Evolutionary conservation across 2,797 vertebrate species (phyloP).

Genomic region (Cyclopterus lumpus): DNA sequence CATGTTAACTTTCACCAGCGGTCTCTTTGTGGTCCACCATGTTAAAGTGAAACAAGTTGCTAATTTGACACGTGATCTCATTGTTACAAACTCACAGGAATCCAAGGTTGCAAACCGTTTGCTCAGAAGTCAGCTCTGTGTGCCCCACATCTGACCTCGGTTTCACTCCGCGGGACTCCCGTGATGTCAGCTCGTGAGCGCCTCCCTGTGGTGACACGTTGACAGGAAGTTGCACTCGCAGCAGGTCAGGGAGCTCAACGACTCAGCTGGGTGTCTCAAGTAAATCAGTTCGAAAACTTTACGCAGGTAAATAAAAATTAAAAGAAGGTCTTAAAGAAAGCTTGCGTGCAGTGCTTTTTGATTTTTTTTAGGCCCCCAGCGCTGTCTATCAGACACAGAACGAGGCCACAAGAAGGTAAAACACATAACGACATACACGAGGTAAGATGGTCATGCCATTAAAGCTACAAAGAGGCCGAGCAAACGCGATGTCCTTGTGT

Average conservation of each 20-base stretch:
- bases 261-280: fast-evolving
- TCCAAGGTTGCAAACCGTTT: not conserved
- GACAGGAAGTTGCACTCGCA: not conserved
- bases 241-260: not conserved
- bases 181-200: constrained; percentile 29
- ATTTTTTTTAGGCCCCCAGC: not conserved
- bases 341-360: fast-evolving
- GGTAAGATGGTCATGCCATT: not conserved
- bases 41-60: not conserved
- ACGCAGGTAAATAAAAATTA: not conserved
- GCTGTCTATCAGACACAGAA: not conserved
- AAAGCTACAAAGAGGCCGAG: not conserved
- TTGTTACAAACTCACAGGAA: not conserved
- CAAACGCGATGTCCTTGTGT: not conserved
- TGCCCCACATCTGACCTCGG: not conserved
- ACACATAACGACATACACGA: not conserved
- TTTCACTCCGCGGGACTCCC: not conserved
- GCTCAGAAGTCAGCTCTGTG: not conserved
- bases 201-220: constrained; percentile 53
- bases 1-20: not conserved
- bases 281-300: not conserved
- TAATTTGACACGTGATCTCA: not conserved
- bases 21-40: not conserved
- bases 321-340: not conserved
- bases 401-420: not conserved